These are phyloP conservation scores for Syncerus caffer DNA, from an alignment of 2,797 vertebrate species.

Conservation along the genomic window DNA sequence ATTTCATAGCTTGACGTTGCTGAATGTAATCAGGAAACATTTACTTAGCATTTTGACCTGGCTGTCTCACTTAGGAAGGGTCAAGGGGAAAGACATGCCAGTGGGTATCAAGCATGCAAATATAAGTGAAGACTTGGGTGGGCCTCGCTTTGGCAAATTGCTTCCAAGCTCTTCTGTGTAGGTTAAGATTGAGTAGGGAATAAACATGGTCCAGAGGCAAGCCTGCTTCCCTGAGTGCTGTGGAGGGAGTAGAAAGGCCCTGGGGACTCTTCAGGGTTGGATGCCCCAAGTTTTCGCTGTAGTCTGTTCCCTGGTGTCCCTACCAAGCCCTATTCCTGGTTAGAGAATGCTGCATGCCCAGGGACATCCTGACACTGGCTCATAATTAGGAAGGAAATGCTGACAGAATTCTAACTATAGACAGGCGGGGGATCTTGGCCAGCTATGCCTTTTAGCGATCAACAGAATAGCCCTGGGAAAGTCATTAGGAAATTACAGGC, in stretches of 20 bases:
- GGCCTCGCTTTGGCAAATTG: background rate
- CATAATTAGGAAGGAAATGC: background rate
- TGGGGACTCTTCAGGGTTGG: background rate
- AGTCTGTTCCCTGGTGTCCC: background rate
- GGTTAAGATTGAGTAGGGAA: background rate
- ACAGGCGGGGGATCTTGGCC: background rate
- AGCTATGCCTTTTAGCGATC: background rate
- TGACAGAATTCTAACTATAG: background rate
- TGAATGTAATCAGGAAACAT: background rate
- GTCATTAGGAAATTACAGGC: slow-evolving; percentile 64
- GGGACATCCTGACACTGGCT: background rate
- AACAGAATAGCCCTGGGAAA: background rate
- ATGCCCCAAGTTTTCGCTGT: background rate
- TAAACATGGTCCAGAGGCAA: background rate
- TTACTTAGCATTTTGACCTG: background rate
- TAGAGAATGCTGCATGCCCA: background rate
- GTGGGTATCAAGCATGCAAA: background rate
- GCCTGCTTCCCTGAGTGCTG: background rate
- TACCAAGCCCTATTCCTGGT: background rate
- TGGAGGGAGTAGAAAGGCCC: background rate
- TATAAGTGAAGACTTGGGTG: background rate
- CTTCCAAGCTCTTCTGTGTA: background rate
- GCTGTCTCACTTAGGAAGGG: background rate
- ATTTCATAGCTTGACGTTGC: background rate
- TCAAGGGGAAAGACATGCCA: background rate